phyloP scores from a whole-genome alignment of 2,888 invertebrate species.

The Agelastica alni region DNA sequence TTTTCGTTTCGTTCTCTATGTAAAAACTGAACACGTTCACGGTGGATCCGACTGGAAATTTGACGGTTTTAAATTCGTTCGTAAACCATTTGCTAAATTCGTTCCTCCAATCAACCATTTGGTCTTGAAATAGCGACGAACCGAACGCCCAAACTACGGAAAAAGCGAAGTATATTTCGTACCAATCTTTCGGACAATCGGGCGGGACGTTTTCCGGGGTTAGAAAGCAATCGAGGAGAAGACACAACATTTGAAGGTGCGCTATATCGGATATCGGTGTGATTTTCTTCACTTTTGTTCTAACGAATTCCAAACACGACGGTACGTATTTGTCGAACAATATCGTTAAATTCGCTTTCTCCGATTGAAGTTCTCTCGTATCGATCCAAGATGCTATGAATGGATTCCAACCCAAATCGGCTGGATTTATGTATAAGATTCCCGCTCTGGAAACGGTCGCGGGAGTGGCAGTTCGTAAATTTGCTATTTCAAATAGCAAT shows the following conservation, averaged over 20 bases:
- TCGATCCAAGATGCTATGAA: constrained; percentile 90
- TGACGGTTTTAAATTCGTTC: constrained; percentile 88
- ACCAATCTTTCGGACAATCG: constrained; percentile 93
- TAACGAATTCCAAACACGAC: constrained; percentile 73
- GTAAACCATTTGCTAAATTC: constrained; percentile 96
- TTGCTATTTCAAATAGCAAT: constrained; percentile 90
- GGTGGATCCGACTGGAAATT: constrained; percentile 72
- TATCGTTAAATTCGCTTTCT: constrained; percentile 80
- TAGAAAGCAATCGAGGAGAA: constrained; percentile 82
- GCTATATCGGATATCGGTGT: constrained; percentile 90
- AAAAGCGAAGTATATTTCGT: constrained; percentile 92
- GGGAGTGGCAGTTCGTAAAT: constrained; percentile 88
- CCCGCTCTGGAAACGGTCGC: constrained; percentile 95
- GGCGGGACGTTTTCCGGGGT: constrained; percentile 78
- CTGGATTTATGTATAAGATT: constrained; percentile 91
- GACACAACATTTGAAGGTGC: constrained; percentile 86
- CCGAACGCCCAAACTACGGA: constrained; percentile 93
- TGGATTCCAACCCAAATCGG: constrained; percentile 94
- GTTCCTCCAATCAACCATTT: constrained; percentile 86
- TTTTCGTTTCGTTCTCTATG: constrained; percentile 84
- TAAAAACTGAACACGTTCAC: constrained; percentile 89
- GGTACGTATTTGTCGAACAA: constrained; percentile 95
- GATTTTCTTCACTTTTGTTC: constrained; percentile 81
- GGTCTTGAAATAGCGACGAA: constrained; percentile 88
- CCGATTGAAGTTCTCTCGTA: constrained; percentile 69